A percentile compares a stretch with the other conserved stretches of the same genome.
phyloP scores from a whole-genome alignment of 2,888 invertebrate genomes.

The Trachelus iudaicus region DNA sequence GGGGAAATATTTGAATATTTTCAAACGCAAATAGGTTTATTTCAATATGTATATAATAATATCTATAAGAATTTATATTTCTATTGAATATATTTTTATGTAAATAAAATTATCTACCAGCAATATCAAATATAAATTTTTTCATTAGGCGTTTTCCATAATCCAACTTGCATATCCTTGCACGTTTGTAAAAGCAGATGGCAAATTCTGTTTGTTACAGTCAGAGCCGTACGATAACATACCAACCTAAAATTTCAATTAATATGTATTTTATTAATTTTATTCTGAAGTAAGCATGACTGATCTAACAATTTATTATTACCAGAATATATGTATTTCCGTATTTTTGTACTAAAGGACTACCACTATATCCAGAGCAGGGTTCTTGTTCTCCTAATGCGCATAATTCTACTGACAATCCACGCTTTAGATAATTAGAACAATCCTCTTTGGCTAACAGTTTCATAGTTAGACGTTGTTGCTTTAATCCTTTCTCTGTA shows the following conservation, averaged over 20 bases:
- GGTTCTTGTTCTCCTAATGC: conserved; percentile 80
- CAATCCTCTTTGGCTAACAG: conserved; percentile 76
- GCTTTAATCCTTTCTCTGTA: conserved; percentile 59
- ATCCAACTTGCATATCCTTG: conserved; percentile 83
- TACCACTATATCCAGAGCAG: conserved; percentile 84
- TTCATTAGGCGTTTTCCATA: conserved; percentile 71
- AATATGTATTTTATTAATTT: conserved; percentile 6
- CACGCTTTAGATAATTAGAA: conserved; percentile 71
- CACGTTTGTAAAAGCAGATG: conserved; percentile 82
- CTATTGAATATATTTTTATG: neutral
- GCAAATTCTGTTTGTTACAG: conserved; percentile 80
- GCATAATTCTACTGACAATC: conserved; percentile 75
- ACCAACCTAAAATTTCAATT: conserved; percentile 71
- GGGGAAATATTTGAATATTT: conserved; percentile 93
- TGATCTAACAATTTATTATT: conserved; percentile 7
- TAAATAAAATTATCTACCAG: conserved; percentile 18
- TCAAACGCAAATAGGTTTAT: conserved; percentile 63
- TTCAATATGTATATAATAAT: conserved; percentile 12
- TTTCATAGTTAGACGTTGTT: conserved; percentile 75
- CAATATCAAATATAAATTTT: conserved; percentile 4
- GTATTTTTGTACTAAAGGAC: conserved; percentile 75
- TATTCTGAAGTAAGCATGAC: conserved; percentile 12
- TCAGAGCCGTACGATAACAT: conserved; percentile 85
- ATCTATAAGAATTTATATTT: conserved; percentile 5
- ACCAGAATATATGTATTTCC: conserved; percentile 76